Conservation (phyloP, 2,797 vertebrate genomes). For the Clarias platycephalus region DNA sequence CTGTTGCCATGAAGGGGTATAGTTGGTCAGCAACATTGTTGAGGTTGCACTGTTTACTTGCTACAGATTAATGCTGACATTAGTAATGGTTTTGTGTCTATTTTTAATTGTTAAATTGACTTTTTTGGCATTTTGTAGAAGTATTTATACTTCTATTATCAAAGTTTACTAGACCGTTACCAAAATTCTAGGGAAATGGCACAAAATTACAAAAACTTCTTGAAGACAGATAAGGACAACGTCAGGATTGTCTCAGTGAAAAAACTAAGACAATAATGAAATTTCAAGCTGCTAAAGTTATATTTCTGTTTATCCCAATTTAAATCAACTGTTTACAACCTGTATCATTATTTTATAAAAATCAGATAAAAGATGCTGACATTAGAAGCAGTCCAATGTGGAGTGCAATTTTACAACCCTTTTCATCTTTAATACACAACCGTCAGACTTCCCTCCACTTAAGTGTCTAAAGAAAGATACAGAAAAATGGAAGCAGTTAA, state of each 20-base stretch:
- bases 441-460: background rate
- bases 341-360: background rate
- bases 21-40: no score
- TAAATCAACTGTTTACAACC: background rate
- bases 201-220: background rate
- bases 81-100: background rate
- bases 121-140: background rate
- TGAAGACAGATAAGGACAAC: no score
- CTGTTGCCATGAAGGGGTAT: no score
- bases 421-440: background rate
- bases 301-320: background rate
- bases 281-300: background rate
- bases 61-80: no score
- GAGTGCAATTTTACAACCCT: background rate
- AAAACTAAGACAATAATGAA: no score
- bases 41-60: no score
- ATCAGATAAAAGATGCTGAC: background rate
- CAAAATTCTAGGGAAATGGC: background rate
- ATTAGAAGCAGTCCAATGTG: background rate
- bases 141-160: background rate
- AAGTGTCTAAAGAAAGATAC: background rate
- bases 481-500: background rate
- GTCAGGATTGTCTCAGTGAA: no score
- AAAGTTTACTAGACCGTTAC: background rate
- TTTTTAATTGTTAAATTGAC: background rate